Base-by-base conservation (phyloP, 2,888 invertebrate species). In the Metellina segmentata region DNA sequence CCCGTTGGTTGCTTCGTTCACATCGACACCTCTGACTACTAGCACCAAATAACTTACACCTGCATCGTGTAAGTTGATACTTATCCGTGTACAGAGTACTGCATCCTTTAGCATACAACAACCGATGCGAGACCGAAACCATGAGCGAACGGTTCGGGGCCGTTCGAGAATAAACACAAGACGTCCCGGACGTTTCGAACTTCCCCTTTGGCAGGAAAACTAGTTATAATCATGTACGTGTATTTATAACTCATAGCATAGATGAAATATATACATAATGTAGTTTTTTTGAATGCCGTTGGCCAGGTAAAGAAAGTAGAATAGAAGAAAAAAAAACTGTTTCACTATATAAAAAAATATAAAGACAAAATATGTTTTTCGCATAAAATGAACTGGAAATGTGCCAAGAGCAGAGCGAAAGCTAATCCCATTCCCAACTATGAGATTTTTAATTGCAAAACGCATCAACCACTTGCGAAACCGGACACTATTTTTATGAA, bases 161-260 rank as follows among this genome's bases (percentile, higher is more conserved):
- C 79, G 48, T 79, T 77, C 78, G 75, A 79, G 51, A 34, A 34
- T 34, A 34, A 34, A 34, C 34, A 34, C 1, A 71, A 85, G 85
- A 90, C 85, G 51, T 81, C 90, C 90, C 48, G 51, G n/a, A 81
- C 70, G 20, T 19, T 78, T 86, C 52, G 85, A 89, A 89, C 75
- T 81, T 75, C 85, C 91, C 92, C 92, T 92, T 92, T 92, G 92
- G 89, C 92, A 92, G 92, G 88, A 89, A 92, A 86, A 86, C 85
- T 92, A 92, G 92, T 82, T 92, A 88, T 89, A 86, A 86, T 92
- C 92, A 92, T 85, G 89, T 89, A 92, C 85, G 89, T 92, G 92
- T 92, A 92, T 92, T 92, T 92, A 92, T 89, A 89, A 92, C 92
- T 92, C 82, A 89, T 92, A 92, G 92, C 61, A 86, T 92, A 92